Conservation (phyloP, 2,113 vertebrate species). For the Montifringilla adamsi region DNA sequence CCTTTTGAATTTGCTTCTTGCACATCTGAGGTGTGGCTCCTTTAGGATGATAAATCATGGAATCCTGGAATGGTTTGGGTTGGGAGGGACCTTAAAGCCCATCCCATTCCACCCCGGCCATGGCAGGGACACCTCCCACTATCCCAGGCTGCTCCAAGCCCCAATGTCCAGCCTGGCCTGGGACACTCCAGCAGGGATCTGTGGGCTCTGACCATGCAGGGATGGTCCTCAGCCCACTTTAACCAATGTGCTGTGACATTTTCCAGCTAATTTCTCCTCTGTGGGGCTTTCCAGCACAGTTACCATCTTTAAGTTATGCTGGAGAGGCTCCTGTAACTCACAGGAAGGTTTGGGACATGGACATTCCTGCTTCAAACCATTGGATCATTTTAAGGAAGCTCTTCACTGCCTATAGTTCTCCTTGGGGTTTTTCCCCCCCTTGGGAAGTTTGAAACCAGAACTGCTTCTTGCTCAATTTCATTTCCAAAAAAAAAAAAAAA, state of each 20-base stretch:
- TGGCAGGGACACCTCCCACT: not conserved
- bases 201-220: accelerated
- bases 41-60: not conserved
- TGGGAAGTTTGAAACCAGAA: not conserved
- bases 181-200: not conserved
- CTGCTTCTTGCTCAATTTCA: not conserved
- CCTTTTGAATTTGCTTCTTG: not conserved
- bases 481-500: not conserved
- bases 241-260: accelerated
- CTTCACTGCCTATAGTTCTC: not conserved
- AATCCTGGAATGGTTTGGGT: not conserved
- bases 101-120: not conserved
- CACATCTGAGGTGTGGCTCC: not conserved
- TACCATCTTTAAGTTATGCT: too few relatives aligned
- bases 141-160: not conserved
- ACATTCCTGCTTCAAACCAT: not conserved
- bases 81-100: not conserved
- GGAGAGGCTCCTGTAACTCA: not conserved
- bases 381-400: not conserved
- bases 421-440: accelerated
- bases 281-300: not conserved
- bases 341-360: not conserved
- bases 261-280: not conserved
- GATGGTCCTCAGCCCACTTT: not conserved
- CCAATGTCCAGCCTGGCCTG: not conserved